Evolutionary conservation across 2,888 invertebrate species (phyloP).

Genomic region (Drosophila subquinaria): DNA sequence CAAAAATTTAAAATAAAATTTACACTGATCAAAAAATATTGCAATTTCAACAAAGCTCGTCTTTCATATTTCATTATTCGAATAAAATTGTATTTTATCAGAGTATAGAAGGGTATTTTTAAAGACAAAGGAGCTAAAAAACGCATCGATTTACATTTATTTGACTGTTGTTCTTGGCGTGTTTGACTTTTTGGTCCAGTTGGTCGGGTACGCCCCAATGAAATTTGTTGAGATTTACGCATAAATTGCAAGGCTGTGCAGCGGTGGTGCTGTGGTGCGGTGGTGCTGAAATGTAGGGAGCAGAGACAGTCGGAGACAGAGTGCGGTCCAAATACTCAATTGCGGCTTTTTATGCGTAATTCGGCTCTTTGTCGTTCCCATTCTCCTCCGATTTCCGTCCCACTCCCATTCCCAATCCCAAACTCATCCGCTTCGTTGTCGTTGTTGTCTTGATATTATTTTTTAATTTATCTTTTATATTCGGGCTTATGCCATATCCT

Average conservation of each 20-base stretch:
- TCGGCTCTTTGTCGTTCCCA: constrained; percentile 60
- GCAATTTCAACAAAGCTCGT: too few species aligned
- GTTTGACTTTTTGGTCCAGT: constrained; percentile 47
- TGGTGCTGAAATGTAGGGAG: neutral
- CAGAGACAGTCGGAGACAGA: neutral
- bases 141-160: constrained; percentile 33
- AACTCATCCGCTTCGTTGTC: constrained; percentile 13
- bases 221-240: constrained; percentile 74
- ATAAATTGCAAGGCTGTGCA: constrained; percentile 53
- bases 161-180: constrained; percentile 25
- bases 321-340: constrained; percentile 65
- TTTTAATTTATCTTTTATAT: constrained; percentile 80
- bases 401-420: neutral
- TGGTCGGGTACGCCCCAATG: constrained; percentile 36
- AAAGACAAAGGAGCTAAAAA: neutral
- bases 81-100: too few species aligned
- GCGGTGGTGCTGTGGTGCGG: constrained; percentile 15
- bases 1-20: neutral
- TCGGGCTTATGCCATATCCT: constrained; percentile 56
- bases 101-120: constrained; percentile 14
- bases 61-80: too few species aligned
- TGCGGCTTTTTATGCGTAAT: constrained; percentile 79
- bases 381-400: constrained; percentile 1
- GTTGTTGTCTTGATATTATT: constrained; percentile 69
- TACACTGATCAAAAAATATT: neutral